Conservation (phyloP, 53 echinoderm and acorn worm genomes). For the Echinometra lucunter region DNA sequence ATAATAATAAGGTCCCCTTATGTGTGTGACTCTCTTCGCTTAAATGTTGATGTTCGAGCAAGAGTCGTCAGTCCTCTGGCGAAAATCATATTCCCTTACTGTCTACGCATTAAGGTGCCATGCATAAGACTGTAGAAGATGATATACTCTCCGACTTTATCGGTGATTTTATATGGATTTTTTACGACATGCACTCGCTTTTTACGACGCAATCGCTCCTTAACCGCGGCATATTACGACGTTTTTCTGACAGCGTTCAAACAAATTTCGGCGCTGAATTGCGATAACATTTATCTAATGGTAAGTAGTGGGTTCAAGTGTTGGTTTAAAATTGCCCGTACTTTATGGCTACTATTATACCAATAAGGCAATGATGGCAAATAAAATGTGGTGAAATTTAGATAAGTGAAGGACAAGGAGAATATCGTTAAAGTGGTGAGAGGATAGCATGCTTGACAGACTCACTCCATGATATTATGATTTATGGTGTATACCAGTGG, state of each 20-base stretch:
- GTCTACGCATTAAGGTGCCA: background rate
- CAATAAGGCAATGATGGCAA: background rate
- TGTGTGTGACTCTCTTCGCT: no score
- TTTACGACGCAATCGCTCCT: constrained; percentile 3
- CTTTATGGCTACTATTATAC: background rate
- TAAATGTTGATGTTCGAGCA: no score
- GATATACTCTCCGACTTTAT: background rate
- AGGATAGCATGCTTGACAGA: background rate
- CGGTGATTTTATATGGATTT: constrained; percentile 3
- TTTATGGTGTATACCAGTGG: background rate
- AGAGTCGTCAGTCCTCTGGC: no score
- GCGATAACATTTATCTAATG: background rate
- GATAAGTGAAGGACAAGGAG: background rate
- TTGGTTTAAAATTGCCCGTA: background rate
- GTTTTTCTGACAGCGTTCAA: background rate
- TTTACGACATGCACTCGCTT: background rate
- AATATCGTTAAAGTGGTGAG: background rate
- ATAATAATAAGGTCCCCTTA: no score
- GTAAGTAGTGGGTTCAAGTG: background rate
- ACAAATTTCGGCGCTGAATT: background rate
- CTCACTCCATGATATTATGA: background rate
- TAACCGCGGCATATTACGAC: constrained; percentile 12
- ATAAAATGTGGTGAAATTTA: background rate
- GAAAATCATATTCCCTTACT: no score
- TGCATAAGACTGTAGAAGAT: background rate